Evolutionary conservation across 2,888 invertebrate species (phyloP).

Genomic region (Invenusta paracnida): DNA sequence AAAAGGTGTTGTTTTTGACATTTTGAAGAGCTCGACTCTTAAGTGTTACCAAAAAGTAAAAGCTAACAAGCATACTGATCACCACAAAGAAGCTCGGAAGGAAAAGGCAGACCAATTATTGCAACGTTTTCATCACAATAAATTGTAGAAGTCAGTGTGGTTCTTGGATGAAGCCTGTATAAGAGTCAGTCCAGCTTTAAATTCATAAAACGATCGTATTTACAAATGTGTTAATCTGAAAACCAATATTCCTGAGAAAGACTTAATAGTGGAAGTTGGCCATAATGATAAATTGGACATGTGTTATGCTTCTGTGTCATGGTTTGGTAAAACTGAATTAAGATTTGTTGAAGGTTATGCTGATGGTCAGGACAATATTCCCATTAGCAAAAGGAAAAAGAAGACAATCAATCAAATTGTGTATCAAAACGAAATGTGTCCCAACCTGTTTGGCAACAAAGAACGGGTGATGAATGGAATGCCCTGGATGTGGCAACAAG

Average conservation of each 20-base stretch:
- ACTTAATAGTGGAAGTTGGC: neutral
- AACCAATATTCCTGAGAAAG: neutral
- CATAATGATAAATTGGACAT: neutral
- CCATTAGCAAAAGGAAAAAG: neutral
- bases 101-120: too few relatives aligned
- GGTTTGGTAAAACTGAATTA: neutral
- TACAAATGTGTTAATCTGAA: neutral
- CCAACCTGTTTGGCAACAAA: neutral
- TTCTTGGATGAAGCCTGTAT: neutral
- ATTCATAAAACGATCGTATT: neutral
- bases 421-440: constrained; percentile 19
- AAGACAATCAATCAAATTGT: neutral
- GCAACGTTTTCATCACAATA: constrained; percentile 1
- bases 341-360: neutral
- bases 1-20: neutral
- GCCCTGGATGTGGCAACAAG: neutral
- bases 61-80: too few relatives aligned
- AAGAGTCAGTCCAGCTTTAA: neutral
- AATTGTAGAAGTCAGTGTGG: neutral
- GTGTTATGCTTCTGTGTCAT: neutral
- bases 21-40: neutral
- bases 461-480: constrained; percentile 3
- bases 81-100: too few relatives aligned
- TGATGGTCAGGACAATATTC: constrained; percentile 22
- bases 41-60: neutral